Evolutionary conservation across 2,797 vertebrate genomes (phyloP).

Genomic region (Novumbra hubbsi): DNA sequence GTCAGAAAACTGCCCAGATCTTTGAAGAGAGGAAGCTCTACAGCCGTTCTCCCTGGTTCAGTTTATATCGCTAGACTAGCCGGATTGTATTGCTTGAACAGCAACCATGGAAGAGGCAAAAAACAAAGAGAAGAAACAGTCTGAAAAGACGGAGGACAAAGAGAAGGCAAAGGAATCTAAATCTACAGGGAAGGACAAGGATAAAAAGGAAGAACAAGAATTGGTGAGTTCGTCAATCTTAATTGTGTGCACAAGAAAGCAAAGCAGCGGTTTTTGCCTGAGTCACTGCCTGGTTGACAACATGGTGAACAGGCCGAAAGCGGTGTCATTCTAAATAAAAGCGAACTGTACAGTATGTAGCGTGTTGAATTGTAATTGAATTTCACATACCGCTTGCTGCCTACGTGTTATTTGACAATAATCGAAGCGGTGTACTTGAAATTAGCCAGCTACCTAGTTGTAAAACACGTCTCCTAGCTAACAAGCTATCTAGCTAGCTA

Average conservation of each 20-base stretch:
- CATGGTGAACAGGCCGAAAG: slow-evolving; percentile 56
- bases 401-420: not conserved
- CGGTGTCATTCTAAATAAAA: not conserved
- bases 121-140: slow-evolving; percentile 75
- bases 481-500: not conserved
- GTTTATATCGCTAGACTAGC: slow-evolving; percentile 26
- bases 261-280: slow-evolving; percentile 64
- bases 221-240: slow-evolving; percentile 58
- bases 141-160: slow-evolving; percentile 75
- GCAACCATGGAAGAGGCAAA: slow-evolving; percentile 76
- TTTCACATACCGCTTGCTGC: not conserved
- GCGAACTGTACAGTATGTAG: not conserved
- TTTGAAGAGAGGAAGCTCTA: slow-evolving; percentile 26
- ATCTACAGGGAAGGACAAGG: slow-evolving; percentile 76
- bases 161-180: slow-evolving; percentile 76
- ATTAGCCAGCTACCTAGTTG: not conserved
- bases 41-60: slow-evolving; percentile 4
- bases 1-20: not conserved
- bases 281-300: slow-evolving; percentile 67
- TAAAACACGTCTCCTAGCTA: not conserved
- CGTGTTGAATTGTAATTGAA: too few relatives aligned
- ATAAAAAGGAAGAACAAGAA: slow-evolving; percentile 81
- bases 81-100: slow-evolving; percentile 12
- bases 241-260: not conserved
- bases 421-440: not conserved